Conservation (phyloP, 2,113 vertebrate species). For the Poeciliopsis prolifica region DNA sequence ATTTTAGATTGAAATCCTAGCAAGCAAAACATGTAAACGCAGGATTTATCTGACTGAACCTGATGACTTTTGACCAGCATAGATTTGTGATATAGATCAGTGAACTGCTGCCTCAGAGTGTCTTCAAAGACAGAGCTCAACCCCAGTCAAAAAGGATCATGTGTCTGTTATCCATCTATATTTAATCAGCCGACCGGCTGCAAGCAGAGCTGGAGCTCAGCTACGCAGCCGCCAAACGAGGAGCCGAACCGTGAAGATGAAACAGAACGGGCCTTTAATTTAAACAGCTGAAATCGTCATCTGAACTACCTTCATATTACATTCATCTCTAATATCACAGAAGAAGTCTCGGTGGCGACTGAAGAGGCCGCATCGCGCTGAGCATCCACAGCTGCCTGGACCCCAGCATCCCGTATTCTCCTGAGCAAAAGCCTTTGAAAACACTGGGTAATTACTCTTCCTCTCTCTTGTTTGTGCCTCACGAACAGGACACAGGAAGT, state of each 20-base stretch:
- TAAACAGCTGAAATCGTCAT: background rate
- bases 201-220: conserved; percentile 8
- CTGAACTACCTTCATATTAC: conserved; percentile 32
- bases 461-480: conserved; percentile 41
- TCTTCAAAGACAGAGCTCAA: conserved; percentile 12
- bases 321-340: conserved; percentile 35
- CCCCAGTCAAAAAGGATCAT: conserved; percentile 32
- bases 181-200: conserved; percentile 43
- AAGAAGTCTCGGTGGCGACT: conserved; percentile 5
- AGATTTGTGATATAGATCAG: background rate
- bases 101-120: background rate
- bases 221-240: background rate
- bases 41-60: background rate
- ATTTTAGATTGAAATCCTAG: background rate
- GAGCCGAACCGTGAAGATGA: conserved; percentile 6
- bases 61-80: background rate
- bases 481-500: conserved; percentile 55
- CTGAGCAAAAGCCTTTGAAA: conserved; percentile 39
- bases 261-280: conserved; percentile 3
- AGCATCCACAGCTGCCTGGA: conserved; percentile 33
- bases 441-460: conserved; percentile 37
- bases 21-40: background rate
- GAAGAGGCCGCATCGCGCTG: conserved; percentile 10
- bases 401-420: conserved; percentile 16
- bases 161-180: conserved; percentile 48